Percentiles rank a stretch among this genome's conserved stretches.
Evolutionary conservation across 2,888 invertebrate species (phyloP).

Genomic region (Alloscopus bannaensis): DNA sequence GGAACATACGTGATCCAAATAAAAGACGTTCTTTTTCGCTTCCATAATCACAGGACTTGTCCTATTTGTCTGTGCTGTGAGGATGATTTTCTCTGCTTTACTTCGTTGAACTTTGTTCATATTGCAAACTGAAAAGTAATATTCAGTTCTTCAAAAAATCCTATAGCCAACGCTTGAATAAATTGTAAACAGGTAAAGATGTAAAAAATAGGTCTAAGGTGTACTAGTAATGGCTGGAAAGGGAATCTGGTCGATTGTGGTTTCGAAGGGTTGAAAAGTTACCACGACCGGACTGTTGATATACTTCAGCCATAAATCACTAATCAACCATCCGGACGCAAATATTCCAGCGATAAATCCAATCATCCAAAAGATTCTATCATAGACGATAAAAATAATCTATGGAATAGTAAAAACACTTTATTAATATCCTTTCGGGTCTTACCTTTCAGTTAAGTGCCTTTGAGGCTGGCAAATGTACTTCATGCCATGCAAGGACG

Average conservation of each 20-base stretch:
- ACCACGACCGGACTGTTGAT: conserved; percentile 85
- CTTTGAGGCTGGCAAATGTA: conserved; percentile 67
- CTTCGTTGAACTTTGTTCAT: conserved; percentile 63
- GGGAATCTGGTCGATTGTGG: conserved; percentile 82
- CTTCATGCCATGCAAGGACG: conserved; percentile 67
- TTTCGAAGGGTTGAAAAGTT: conserved; percentile 84
- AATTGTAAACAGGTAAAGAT: no score
- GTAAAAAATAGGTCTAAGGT: not conserved
- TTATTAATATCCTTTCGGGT: not conserved
- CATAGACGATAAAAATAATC: not conserved
- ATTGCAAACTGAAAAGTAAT: conserved; percentile 59
- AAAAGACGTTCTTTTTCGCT: conserved; percentile 60
- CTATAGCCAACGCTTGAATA: no score
- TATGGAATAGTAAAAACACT: not conserved
- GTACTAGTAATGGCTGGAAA: conserved; percentile 86
- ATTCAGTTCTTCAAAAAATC: not conserved
- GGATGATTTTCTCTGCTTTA: conserved; percentile 47
- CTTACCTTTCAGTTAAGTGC: conserved; percentile 68
- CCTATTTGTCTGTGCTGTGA: conserved; percentile 38
- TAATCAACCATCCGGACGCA: conserved; percentile 69
- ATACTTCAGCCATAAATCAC: conserved; percentile 79
- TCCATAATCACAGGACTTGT: conserved; percentile 23
- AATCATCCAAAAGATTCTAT: conserved; percentile 71
- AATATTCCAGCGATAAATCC: conserved; percentile 66
- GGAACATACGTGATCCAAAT: conserved; percentile 65